Percentiles rank a stretch among this genome's conserved stretches.
phyloP scores from a whole-genome alignment of 2,113 vertebrate species.

The Galemys pyrenaicus region DNA sequence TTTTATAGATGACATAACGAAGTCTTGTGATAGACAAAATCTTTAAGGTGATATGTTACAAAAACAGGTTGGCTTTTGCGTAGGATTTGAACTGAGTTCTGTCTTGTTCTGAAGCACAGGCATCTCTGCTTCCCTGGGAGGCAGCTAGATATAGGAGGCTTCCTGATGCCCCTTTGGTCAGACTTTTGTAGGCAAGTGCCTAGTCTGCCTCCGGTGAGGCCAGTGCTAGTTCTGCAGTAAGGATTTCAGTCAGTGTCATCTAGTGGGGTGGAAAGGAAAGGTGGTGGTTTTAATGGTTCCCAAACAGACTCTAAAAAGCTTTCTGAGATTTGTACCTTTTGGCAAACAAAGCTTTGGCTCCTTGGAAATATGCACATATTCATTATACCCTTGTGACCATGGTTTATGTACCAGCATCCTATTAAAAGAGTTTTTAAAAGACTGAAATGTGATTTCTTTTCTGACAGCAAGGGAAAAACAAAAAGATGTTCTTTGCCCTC shows the following conservation, averaged over 20 bases:
- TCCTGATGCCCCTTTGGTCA: background rate
- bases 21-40: background rate
- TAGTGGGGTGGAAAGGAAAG: conserved; percentile 18
- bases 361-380: background rate
- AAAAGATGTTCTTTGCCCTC: conserved; percentile 72
- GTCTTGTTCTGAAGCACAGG: background rate
- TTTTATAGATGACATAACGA: background rate
- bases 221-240: background rate
- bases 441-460: conserved; percentile 69
- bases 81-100: background rate
- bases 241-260: background rate
- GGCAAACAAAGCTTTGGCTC: conserved; percentile 25
- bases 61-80: background rate
- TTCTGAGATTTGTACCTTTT: conserved; percentile 17
- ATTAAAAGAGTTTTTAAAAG: conserved; percentile 70
- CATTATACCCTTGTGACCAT: conserved; percentile 36
- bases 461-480: conserved; percentile 77
- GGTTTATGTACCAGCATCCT: conserved; percentile 70
- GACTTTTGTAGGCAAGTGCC: background rate
- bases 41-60: background rate
- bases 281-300: background rate
- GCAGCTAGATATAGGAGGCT: background rate
- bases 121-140: fast-evolving
- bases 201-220: background rate
- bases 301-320: conserved; percentile 22